phyloP scores from a whole-genome alignment of 2,888 invertebrate genomes.

The Dendrolimus pini region DNA sequence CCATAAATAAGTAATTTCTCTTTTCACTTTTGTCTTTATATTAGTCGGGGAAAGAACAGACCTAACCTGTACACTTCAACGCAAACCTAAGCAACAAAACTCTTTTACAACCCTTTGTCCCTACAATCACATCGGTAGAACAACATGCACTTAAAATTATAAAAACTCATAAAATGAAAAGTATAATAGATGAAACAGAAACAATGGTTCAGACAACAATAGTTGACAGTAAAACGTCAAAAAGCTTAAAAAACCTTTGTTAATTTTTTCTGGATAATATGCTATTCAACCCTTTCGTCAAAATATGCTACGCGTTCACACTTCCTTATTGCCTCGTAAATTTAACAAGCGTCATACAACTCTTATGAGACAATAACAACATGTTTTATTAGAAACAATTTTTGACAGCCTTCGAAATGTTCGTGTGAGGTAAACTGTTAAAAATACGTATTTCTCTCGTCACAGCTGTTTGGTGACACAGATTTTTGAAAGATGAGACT shows the following conservation, averaged over 20 bases:
- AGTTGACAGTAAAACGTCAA: slow-evolving; percentile 32
- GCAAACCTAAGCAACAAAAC: slow-evolving; percentile 16
- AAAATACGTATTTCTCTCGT: neutral
- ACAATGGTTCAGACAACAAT: slow-evolving; percentile 59
- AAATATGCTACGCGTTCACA: slow-evolving; percentile 59
- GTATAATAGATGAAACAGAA: slow-evolving; percentile 41
- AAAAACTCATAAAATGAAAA: slow-evolving; percentile 46
- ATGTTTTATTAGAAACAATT: slow-evolving; percentile 29
- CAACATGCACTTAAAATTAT: slow-evolving; percentile 55
- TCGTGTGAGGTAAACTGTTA: neutral
- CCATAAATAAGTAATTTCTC: too few relatives aligned
- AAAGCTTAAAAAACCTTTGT: slow-evolving; percentile 52
- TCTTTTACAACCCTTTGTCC: slow-evolving; percentile 19
- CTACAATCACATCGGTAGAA: slow-evolving; percentile 15
- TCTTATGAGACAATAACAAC: slow-evolving; percentile 30
- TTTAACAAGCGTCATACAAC: slow-evolving; percentile 50
- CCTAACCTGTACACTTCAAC: neutral
- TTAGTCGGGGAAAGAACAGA: neutral
- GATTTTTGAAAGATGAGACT: neutral
- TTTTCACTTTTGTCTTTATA: too few relatives aligned
- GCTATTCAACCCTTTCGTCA: slow-evolving; percentile 71
- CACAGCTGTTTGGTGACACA: neutral
- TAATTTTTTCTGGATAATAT: slow-evolving; percentile 38
- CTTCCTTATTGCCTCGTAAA: slow-evolving; percentile 74
- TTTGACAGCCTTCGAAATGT: slow-evolving; percentile 19